Evolutionary conservation across 2,113 vertebrate species (phyloP).

Genomic region (Pagrus major): DNA sequence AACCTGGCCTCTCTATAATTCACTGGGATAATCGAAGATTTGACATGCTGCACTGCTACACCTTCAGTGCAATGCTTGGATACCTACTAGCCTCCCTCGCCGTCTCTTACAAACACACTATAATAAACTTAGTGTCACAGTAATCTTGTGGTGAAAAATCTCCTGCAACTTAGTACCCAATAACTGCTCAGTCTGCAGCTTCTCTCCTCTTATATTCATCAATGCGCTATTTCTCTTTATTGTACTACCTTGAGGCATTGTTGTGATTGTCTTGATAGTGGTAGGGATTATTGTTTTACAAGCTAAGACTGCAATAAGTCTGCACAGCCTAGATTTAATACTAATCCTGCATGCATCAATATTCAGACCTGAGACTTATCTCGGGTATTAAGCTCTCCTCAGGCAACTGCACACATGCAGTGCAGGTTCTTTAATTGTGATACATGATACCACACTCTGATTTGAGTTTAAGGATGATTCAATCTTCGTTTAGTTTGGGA

Average conservation of each 20-base stretch:
- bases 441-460: conserved; percentile 1
- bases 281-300: conserved; percentile 73
- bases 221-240: conserved; percentile 39
- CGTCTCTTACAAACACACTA: conserved; percentile 41
- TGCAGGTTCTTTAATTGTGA: conserved; percentile 42
- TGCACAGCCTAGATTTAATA: conserved; percentile 59
- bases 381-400: conserved; percentile 49
- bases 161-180: conserved; percentile 43
- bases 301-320: conserved; percentile 57
- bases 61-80: conserved; percentile 38
- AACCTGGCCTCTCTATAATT: conserved; percentile 64
- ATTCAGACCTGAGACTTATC: conserved; percentile 61
- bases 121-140: conserved; percentile 61
- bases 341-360: conserved; percentile 61
- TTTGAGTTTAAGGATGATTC: conserved; percentile 5
- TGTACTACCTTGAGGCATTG: conserved; percentile 50
- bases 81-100: conserved; percentile 29
- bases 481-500: conserved; percentile 28
- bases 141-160: conserved; percentile 59
- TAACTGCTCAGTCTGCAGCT: conserved; percentile 40
- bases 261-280: conserved; percentile 60
- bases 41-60: conserved; percentile 66
- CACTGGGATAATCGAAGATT: conserved; percentile 71
- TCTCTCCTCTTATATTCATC: conserved; percentile 48
- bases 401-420: conserved; percentile 38